These are phyloP conservation scores for Hymenopus coronatus DNA, from an alignment of 2,888 invertebrate species.

Conservation along the genomic window DNA sequence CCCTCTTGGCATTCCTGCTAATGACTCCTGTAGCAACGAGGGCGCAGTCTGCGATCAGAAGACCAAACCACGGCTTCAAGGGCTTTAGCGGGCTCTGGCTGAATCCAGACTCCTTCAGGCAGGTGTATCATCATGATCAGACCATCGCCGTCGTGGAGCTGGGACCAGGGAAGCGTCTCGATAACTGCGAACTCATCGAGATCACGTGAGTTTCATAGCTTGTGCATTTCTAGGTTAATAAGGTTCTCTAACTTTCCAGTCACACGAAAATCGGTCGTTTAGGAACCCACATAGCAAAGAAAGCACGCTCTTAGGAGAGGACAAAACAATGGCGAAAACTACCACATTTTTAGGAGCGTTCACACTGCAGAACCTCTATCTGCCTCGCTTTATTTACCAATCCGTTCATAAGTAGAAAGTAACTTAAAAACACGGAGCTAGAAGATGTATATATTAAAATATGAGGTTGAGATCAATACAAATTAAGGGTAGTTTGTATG, in stretches of 20 bases:
- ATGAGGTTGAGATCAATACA: no score
- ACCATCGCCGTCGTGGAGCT: constrained; percentile 80
- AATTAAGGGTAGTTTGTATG: no score
- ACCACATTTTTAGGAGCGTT: no score
- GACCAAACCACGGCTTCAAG: constrained; percentile 45
- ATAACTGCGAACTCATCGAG: constrained; percentile 81
- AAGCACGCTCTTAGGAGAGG: no score
- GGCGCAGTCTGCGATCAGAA: constrained; percentile 11
- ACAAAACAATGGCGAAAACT: no score
- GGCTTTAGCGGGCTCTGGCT: constrained; percentile 64
- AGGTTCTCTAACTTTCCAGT: neutral
- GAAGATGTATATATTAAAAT: no score
- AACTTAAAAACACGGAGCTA: no score
- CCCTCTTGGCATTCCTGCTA: constrained; percentile 22
- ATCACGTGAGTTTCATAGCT: constrained; percentile 68
- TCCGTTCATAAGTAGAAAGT: no score
- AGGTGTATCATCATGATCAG: constrained; percentile 78
- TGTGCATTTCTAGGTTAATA: neutral
- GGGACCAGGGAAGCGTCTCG: constrained; percentile 65
- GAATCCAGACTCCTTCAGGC: constrained; percentile 63
- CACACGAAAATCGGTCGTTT: neutral
- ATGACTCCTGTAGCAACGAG: constrained; percentile 31
- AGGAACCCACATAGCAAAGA: no score
- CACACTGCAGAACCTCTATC: no score
- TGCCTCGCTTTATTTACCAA: no score